phyloP scores from a whole-genome alignment of 1,140 invertebrate genomes.

The Plodia interpunctella region DNA sequence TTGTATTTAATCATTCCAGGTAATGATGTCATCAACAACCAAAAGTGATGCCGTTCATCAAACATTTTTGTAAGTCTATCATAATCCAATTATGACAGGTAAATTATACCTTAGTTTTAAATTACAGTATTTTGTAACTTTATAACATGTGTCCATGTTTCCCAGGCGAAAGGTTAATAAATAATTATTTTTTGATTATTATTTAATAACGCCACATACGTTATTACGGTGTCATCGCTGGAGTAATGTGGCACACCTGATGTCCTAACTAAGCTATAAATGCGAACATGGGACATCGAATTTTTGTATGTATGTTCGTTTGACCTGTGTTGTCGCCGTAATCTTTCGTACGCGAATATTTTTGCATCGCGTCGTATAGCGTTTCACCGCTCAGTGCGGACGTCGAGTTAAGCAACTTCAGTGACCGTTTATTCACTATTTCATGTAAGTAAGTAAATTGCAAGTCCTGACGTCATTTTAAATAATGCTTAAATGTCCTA shows the following conservation, averaged over 20 bases:
- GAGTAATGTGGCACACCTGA: too few species aligned
- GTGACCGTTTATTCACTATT: conserved; percentile 3
- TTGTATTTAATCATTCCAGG: not conserved
- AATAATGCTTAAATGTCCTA: too few species aligned
- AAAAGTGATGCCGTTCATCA: too few species aligned
- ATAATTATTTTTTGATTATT: conserved; percentile 38
- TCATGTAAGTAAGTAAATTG: not conserved
- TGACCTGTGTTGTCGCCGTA: too few species aligned
- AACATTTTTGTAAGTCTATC: not conserved
- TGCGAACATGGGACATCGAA: too few species aligned
- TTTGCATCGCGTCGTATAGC: too few species aligned
- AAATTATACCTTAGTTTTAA: conserved; percentile 16
- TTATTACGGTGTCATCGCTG: conserved; percentile 17
- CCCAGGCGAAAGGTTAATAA: conserved; percentile 59
- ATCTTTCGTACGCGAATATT: too few species aligned
- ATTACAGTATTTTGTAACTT: conserved; percentile 42
- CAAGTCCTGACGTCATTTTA: not conserved
- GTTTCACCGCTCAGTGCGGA: too few species aligned
- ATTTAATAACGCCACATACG: conserved; percentile 15
- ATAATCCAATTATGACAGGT: conserved; percentile 7
- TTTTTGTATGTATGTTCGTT: too few species aligned
- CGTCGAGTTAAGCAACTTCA: not conserved
- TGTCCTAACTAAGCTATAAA: too few species aligned
- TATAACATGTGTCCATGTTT: conserved; percentile 37
- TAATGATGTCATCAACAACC: not conserved